Evolutionary conservation across 92 coral and sea anemone genomes (phyloP), one percentile per base, ranked within the genome.

Genomic region (Palythoa caribaeorum): DNA sequence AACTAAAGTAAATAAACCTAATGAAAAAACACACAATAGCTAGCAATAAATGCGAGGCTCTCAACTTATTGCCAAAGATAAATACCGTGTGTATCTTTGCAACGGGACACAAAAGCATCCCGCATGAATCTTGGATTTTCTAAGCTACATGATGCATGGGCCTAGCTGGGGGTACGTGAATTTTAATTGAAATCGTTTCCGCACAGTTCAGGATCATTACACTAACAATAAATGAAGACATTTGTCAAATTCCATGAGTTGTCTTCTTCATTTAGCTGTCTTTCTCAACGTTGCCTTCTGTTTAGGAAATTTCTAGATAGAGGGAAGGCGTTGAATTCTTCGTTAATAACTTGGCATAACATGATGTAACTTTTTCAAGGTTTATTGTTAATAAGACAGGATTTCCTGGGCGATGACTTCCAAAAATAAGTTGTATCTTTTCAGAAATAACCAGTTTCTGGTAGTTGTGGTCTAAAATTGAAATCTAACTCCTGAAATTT

Each of bases 1-100:
- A 91, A 93, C 92, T 93, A 94, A 95, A 91, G 97, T 97, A 95
- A 97, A 97, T 94, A 97, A 96, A 92, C 93, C 87, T 94, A 94
- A 95, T 92, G 97, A 92, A 92, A 93, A 94, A 97, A 89, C 95
- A 89, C 89, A 92, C 96, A 92, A 94, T 83, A 50, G 89, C 77
- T 77, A 36, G 77, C 88, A 83, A 91, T 84, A 88, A 91, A 84
- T 88, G 86, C 66, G 66, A 19, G 83, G 76, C 73, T 78, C 89
- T 83, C 83, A 83, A 91, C 91, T 88, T 77, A 87, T 83, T 77
- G 85, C 40, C 76, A 37, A 77, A 40, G 86, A 60, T 68, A 78
- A 88, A 84, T 91, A 83, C 89, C 54, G 44, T 84, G 83, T 87
- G 90, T 77, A 93, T 92, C 90, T 84, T 62, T 88, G 74, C 40